A percentile compares a stretch with the other conserved stretches of the same genome.
phyloP scores from a whole-genome alignment of 1,140 invertebrate genomes.

The Elymnias hypermnestra region DNA sequence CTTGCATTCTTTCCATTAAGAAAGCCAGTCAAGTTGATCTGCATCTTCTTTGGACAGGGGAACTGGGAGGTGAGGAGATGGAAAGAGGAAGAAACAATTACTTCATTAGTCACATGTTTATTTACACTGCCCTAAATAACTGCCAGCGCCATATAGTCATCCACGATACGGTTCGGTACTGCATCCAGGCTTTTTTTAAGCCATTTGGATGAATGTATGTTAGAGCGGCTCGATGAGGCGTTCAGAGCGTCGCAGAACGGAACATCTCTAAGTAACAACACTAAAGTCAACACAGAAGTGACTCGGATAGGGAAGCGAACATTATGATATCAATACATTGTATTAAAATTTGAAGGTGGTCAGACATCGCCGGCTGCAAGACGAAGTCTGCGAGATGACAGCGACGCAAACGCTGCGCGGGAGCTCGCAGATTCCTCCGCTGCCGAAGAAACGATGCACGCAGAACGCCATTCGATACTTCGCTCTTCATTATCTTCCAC shows the following conservation, averaged over 20 bases:
- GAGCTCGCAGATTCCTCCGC: constrained; percentile 21
- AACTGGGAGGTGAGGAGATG: constrained; percentile 77
- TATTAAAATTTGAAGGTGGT: constrained; percentile 20
- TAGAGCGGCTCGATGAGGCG: constrained; percentile 29
- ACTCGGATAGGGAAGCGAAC: constrained; percentile 63
- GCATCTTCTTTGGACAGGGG: constrained; percentile 98
- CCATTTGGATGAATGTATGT: constrained; percentile 13
- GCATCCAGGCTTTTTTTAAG: constrained; percentile 3
- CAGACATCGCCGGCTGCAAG: constrained; percentile 13
- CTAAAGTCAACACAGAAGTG: constrained; percentile 37
- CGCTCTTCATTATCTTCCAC: constrained; percentile 56
- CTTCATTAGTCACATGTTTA: constrained; percentile 12
- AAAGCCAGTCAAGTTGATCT: constrained; percentile 99
- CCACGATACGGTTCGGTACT: constrained; percentile 5
- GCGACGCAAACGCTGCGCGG: constrained; percentile 25
- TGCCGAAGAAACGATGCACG: constrained; percentile 23
- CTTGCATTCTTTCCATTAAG: constrained; percentile 98
- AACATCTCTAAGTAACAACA: neutral
- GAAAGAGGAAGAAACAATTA: constrained; percentile 67
- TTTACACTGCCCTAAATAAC: neutral
- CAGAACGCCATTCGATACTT: constrained; percentile 23
- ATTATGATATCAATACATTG: constrained; percentile 29
- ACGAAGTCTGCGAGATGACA: constrained; percentile 16
- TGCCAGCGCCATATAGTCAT: constrained; percentile 2
- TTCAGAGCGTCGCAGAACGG: constrained; percentile 39